phyloP scores from a whole-genome alignment of 1,140 invertebrate genomes.

The Choristoneura fumiferana region DNA sequence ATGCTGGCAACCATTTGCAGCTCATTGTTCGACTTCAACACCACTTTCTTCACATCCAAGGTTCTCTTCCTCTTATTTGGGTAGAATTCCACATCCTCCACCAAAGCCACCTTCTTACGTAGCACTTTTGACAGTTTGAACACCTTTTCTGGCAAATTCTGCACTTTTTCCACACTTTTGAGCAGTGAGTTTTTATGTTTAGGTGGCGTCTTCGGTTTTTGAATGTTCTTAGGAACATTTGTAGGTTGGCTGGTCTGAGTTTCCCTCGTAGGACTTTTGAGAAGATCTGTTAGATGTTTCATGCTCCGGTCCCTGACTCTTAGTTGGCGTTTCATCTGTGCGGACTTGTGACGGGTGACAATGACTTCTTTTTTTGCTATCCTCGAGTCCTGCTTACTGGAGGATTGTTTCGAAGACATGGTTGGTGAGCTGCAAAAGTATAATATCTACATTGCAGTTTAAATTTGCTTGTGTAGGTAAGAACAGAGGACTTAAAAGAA shows the following conservation, averaged over 20 bases:
- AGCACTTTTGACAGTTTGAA: not conserved
- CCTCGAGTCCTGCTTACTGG: not conserved
- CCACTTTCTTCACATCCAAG: constrained; percentile 30
- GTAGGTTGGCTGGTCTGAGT: not conserved
- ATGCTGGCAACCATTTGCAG: constrained; percentile 45
- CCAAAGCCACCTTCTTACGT: not conserved
- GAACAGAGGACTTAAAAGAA: too few relatives aligned
- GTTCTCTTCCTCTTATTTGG: constrained; percentile 43
- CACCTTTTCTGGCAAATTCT: constrained; percentile 14
- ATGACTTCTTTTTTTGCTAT: constrained; percentile 21
- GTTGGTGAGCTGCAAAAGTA: not conserved
- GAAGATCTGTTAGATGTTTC: constrained; percentile 25
- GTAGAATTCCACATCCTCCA: constrained; percentile 38
- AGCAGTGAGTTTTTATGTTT: constrained; percentile 17
- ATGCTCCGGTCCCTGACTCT: constrained; percentile 29
- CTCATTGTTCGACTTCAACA: constrained; percentile 42
- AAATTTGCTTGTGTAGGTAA: too few relatives aligned
- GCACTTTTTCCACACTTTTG: constrained; percentile 16
- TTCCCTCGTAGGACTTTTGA: constrained; percentile 22
- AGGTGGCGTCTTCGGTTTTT: not conserved
- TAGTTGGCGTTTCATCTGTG: constrained; percentile 39
- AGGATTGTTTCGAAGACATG: constrained; percentile 12
- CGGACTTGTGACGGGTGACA: constrained; percentile 48
- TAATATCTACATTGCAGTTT: too few relatives aligned
- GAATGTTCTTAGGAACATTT: constrained; percentile 19